These are phyloP conservation scores for Diarsia dahlii DNA, from an alignment of 2,888 invertebrate genomes.

Conservation along the genomic window DNA sequence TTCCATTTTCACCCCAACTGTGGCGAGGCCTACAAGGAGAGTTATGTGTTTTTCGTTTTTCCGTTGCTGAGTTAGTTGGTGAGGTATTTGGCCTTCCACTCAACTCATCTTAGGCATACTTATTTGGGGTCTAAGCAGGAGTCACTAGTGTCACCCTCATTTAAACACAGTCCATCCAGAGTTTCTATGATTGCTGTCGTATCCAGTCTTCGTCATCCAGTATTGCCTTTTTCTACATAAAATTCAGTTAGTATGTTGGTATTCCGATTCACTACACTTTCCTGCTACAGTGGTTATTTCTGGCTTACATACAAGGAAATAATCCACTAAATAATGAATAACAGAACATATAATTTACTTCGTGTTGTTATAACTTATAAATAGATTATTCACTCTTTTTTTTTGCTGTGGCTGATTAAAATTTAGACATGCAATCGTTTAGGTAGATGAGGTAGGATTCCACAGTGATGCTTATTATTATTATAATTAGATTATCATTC, in stretches of 20 bases:
- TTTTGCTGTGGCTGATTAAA: conserved; percentile 10
- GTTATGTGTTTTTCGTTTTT: not conserved
- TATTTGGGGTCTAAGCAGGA: not conserved
- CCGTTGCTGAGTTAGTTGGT: not conserved
- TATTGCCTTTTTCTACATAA: not conserved
- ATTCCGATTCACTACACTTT: conserved; percentile 8
- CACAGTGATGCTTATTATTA: not conserved
- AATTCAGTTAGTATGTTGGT: not conserved
- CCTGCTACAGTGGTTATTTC: conserved; percentile 32
- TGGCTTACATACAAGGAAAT: conserved; percentile 35
- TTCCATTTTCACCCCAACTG: not conserved
- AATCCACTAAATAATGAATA: conserved; percentile 15
- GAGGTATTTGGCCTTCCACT: not conserved
- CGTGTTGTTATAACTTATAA: conserved; percentile 29
- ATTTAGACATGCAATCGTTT: conserved; percentile 26
- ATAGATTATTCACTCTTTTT: conserved; percentile 20
- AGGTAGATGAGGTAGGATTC: not conserved
- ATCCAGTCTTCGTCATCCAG: too few species aligned
- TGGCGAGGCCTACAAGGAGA: not conserved
- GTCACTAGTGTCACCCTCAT: too few species aligned
- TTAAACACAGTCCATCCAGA: not conserved
- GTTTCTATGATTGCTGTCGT: not conserved
- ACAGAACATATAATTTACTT: conserved; percentile 24
- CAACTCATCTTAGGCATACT: not conserved
- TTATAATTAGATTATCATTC: conserved; percentile 11